Evolutionary conservation across 2,797 vertebrate species (phyloP).

Genomic region (Limosa lapponica): DNA sequence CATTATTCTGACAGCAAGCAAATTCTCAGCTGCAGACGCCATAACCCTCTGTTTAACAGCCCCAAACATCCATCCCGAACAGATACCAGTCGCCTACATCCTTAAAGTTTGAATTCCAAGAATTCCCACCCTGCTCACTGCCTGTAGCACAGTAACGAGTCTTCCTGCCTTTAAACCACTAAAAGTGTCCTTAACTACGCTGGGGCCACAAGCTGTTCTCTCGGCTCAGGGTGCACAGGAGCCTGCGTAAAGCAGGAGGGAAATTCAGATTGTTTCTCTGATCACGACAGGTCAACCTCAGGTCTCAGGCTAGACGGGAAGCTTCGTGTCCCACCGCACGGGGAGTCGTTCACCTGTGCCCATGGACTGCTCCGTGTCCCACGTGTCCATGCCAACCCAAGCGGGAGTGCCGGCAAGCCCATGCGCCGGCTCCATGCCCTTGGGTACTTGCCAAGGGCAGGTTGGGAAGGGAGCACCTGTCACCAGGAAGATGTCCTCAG

Average conservation of each 20-base stretch:
- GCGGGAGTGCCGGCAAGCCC: background rate
- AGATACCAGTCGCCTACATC: background rate
- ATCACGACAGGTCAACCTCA: fast-evolving
- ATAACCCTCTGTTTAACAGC: background rate
- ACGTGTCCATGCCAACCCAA: fast-evolving
- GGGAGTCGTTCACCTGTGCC: background rate
- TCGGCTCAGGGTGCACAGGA: background rate
- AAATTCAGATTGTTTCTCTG: background rate
- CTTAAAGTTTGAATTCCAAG: background rate
- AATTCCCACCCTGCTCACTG: background rate
- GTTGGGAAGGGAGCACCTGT: background rate
- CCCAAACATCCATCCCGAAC: background rate
- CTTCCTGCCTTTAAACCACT: background rate
- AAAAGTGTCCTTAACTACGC: fast-evolving
- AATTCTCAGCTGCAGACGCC: background rate
- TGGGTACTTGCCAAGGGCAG: background rate
- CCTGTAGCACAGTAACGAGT: background rate
- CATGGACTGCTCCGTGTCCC: background rate
- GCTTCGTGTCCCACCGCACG: fast-evolving
- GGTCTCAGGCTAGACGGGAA: background rate
- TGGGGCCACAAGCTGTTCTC: background rate
- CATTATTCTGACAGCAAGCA: background rate
- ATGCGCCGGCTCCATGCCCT: fast-evolving
- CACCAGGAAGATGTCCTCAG: background rate
- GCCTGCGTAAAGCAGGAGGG: fast-evolving